Evolutionary conservation across 1,140 invertebrate species (phyloP).

Genomic region (Macrosteles quadrilineatus): DNA sequence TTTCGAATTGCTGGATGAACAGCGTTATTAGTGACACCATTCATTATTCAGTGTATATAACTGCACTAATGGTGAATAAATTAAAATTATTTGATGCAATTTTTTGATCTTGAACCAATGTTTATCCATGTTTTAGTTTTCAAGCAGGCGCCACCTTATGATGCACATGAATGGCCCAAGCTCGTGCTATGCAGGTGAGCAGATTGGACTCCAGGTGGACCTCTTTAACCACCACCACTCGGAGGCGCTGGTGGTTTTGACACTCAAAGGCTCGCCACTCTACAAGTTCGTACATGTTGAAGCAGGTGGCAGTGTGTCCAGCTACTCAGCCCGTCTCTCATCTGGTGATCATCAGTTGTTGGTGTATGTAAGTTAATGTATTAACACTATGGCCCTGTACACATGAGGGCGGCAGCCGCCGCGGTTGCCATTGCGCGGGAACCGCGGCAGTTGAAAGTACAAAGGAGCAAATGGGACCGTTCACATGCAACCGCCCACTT

Average conservation of each 20-base stretch:
- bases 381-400: too few relatives aligned
- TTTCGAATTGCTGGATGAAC: too few relatives aligned
- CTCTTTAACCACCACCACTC: constrained; percentile 57
- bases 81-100: too few relatives aligned
- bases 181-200: constrained; percentile 58
- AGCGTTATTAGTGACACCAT: too few relatives aligned
- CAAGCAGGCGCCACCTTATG: constrained; percentile 57
- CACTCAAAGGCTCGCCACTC: constrained; percentile 50
- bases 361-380: constrained; percentile 51
- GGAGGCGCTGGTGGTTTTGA: constrained; percentile 48
- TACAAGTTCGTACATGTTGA: constrained; percentile 61
- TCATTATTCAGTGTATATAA: too few relatives aligned
- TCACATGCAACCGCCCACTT: too few relatives aligned
- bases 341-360: constrained; percentile 54
- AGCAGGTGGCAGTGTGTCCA: constrained; percentile 55
- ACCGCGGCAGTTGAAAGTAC: too few relatives aligned
- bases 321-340: constrained; percentile 52
- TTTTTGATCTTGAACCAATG: too few relatives aligned
- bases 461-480: too few relatives aligned
- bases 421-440: too few relatives aligned
- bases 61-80: too few relatives aligned
- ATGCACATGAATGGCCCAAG: constrained; percentile 57
- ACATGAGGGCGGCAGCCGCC: too few relatives aligned
- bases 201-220: constrained; percentile 57
- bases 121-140: constrained; percentile 48